Conservation (phyloP, 2,888 invertebrate species). For the Antheraea assamensis region DNA sequence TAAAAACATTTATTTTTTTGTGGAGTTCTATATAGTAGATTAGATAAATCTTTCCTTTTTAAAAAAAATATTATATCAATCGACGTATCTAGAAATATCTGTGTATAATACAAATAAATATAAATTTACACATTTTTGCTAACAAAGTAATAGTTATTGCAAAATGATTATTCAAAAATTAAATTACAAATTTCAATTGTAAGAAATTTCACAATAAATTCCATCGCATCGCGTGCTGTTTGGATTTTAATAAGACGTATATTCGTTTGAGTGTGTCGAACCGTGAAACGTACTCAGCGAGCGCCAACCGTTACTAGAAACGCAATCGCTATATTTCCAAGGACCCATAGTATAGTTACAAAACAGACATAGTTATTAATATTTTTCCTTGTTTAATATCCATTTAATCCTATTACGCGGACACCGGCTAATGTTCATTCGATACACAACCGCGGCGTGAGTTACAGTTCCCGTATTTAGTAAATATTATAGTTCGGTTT, state of each 20-base stretch:
- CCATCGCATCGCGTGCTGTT: neutral
- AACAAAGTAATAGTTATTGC: too few relatives aligned
- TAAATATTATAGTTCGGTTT: constrained; percentile 3
- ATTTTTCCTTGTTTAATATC: neutral
- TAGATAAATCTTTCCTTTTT: neutral
- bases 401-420: constrained; percentile 7
- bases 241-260: neutral
- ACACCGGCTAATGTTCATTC: constrained; percentile 1
- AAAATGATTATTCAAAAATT: neutral
- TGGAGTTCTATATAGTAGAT: neutral
- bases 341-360: constrained; percentile 2
- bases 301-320: neutral
- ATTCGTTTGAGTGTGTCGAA: neutral
- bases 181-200: neutral
- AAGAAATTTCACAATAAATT: neutral
- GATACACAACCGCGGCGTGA: neutral
- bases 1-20: neutral
- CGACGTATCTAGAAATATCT: neutral
- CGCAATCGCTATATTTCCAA: neutral
- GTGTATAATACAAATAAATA: neutral
- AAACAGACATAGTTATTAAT: constrained; percentile 1
- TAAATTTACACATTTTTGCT: too few relatives aligned
- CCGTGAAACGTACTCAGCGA: constrained; percentile 6
- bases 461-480: constrained; percentile 5
- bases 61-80: neutral